phyloP scores from a whole-genome alignment of 2,797 vertebrate species.

The Anniella stebbinsi region DNA sequence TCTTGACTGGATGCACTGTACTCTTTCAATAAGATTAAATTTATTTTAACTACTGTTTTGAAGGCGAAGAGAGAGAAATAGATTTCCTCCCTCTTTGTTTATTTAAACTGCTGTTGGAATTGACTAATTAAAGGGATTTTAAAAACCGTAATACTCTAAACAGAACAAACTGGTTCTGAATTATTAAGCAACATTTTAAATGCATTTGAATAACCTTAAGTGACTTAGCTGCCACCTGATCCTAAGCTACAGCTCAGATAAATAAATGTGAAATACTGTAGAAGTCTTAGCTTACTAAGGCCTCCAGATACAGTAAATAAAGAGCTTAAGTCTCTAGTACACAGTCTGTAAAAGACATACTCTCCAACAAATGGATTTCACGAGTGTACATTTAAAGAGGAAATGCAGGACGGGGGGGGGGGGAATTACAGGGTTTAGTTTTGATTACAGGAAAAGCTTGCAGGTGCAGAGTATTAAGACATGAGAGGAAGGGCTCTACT shows the following conservation, averaged over 20 bases:
- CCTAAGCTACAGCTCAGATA: constrained; percentile 81
- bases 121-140: constrained; percentile 84
- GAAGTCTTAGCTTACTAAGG: constrained; percentile 76
- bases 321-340: constrained; percentile 79
- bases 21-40: constrained; percentile 63
- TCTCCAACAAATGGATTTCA: constrained; percentile 69
- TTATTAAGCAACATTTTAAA: constrained; percentile 85
- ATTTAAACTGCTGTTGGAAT: constrained; percentile 81
- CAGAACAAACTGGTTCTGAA: constrained; percentile 84
- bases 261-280: constrained; percentile 82
- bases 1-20: constrained; percentile 52
- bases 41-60: constrained; percentile 68
- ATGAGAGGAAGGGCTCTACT: background rate
- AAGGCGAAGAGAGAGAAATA: constrained; percentile 49
- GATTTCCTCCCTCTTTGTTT: constrained; percentile 72
- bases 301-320: constrained; percentile 83
- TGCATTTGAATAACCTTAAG: constrained; percentile 84
- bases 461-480: constrained; percentile 34
- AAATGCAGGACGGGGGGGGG: constrained; percentile 44
- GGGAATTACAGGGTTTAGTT: constrained; percentile 48
- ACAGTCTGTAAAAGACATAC: constrained; percentile 57
- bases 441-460: constrained; percentile 58
- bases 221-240: constrained; percentile 83
- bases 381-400: constrained; percentile 63
- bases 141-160: constrained; percentile 83